Conservation (phyloP, 2,113 vertebrate species). For the Dryoscopus gambensis region DNA sequence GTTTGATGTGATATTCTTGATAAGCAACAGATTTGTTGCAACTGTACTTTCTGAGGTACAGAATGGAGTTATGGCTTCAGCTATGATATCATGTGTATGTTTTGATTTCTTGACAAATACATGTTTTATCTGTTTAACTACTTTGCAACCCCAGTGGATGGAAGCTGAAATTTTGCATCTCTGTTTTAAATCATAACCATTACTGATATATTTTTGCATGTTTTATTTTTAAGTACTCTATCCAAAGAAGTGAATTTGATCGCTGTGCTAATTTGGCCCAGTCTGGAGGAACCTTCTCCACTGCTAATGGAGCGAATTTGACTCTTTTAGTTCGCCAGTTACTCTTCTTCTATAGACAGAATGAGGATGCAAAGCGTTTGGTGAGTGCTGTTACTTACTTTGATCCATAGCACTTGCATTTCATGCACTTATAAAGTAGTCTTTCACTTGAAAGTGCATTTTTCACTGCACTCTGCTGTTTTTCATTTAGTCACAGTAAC, state of each 20-base stretch:
- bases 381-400: conserved; percentile 68
- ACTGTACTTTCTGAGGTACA: not conserved
- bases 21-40: not conserved
- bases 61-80: not conserved
- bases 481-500: not conserved
- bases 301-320: conserved; percentile 75
- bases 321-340: conserved; percentile 87
- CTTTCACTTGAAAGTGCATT: not conserved
- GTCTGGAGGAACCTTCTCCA: conserved; percentile 68
- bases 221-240: conserved; percentile 77
- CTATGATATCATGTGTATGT: not conserved
- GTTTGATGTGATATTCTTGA: not conserved
- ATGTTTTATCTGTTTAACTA: not conserved
- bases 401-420: not conserved
- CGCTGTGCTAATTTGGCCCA: conserved; percentile 76
- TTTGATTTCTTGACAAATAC: not conserved
- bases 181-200: not conserved
- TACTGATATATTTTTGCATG: not conserved
- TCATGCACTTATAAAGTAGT: not conserved
- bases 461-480: not conserved
- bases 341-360: conserved; percentile 94
- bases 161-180: not conserved
- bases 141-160: not conserved
- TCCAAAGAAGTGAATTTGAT: conserved; percentile 90
- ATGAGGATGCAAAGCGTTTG: conserved; percentile 89